Evolutionary conservation across 2,888 invertebrate species (phyloP).

Genomic region (Oxyteleia sp.): DNA sequence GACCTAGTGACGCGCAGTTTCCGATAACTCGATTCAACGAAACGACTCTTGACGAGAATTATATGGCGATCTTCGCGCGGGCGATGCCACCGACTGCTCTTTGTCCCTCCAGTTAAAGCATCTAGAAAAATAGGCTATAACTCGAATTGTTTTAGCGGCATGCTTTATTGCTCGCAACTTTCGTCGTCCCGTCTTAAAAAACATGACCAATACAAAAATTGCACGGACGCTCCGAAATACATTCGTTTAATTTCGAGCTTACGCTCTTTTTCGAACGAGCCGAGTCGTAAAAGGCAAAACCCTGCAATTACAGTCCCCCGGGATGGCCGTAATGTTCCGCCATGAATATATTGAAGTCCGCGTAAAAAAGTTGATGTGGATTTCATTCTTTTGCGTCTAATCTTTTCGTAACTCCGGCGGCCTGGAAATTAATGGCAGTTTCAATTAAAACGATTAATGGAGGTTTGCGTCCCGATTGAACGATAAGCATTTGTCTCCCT

Average conservation of each 20-base stretch:
- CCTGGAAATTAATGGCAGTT: conserved; percentile 16
- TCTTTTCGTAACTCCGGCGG: neutral
- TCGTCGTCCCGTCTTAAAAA: conserved; percentile 7
- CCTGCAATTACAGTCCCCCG: conserved; percentile 19
- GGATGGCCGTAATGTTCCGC: neutral
- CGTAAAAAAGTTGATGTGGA: conserved; percentile 18
- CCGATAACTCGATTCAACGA: conserved; percentile 76
- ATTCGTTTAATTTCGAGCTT: conserved; percentile 17
- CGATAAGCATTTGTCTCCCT: conserved; percentile 12
- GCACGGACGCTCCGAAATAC: neutral
- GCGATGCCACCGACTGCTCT: conserved; percentile 36
- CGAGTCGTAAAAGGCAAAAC: conserved; percentile 21
- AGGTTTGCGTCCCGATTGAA: conserved; percentile 27
- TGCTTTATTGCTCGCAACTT: conserved; percentile 5
- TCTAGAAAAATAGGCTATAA: conserved; percentile 44
- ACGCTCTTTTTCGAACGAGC: conserved; percentile 3
- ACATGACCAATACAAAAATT: conserved; percentile 10
- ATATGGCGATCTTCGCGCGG: conserved; percentile 73
- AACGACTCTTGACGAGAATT: conserved; percentile 78
- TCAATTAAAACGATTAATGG: conserved; percentile 33
- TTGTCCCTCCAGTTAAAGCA: conserved; percentile 40
- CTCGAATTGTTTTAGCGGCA: conserved; percentile 29
- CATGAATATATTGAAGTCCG: conserved; percentile 14
- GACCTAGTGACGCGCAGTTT: conserved; percentile 78
- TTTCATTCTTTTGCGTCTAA: conserved; percentile 8